Percentiles rank a stretch among this genome's conserved stretches.
Evolutionary conservation across 2,113 vertebrate species (phyloP).

Genomic region (Anolis sagrei): DNA sequence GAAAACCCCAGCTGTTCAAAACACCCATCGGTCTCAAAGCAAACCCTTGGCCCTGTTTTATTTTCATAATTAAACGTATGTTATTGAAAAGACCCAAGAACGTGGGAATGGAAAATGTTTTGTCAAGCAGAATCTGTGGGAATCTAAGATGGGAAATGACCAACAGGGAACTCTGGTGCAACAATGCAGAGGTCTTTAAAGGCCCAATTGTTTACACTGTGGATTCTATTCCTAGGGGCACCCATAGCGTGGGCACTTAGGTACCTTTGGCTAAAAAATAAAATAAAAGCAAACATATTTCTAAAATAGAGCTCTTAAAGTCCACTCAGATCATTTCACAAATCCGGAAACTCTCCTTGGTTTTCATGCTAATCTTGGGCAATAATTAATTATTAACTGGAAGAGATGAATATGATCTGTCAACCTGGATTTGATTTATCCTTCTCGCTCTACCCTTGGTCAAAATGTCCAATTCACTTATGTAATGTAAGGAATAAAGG

Average conservation of each 20-base stretch:
- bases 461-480: neutral
- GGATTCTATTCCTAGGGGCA: conserved; percentile 30
- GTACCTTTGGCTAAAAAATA: conserved; percentile 20
- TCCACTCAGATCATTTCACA: neutral
- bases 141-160: conserved; percentile 25
- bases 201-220: accelerated
- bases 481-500: neutral
- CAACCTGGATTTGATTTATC: conserved; percentile 3
- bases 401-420: conserved; percentile 8
- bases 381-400: conserved; percentile 23
- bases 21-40: conserved; percentile 37
- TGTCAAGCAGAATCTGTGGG: conserved; percentile 68
- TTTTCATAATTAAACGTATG: conserved; percentile 67
- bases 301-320: neutral
- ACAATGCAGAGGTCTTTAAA: neutral
- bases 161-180: neutral
- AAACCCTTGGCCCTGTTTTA: conserved; percentile 56
- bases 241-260: conserved; percentile 18
- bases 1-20: conserved; percentile 13
- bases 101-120: conserved; percentile 57
- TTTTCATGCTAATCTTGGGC: neutral
- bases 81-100: conserved; percentile 66
- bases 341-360: conserved; percentile 5
- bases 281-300: conserved; percentile 12
- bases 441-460: neutral